phyloP scores from a whole-genome alignment of 1,140 invertebrate species.

The Drosophila mauritiana region DNA sequence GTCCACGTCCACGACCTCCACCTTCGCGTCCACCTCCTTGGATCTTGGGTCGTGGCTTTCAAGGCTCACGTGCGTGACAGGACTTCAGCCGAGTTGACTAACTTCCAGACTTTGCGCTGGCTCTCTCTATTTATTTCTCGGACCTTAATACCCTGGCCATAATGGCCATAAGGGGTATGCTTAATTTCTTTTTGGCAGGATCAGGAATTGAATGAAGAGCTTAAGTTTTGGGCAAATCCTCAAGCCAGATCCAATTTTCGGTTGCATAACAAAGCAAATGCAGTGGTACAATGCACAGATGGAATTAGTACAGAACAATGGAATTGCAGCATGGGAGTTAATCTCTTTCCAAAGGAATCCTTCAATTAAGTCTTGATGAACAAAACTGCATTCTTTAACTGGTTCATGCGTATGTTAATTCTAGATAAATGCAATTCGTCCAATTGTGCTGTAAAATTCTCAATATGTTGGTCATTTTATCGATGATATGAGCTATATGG shows the following conservation, averaged over 20 bases:
- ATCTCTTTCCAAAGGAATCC: no score
- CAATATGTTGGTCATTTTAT: no score
- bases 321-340: neutral
- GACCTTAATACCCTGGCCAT: slow-evolving; percentile 1
- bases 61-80: slow-evolving; percentile 54
- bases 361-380: no score
- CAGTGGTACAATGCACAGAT: neutral
- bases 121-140: neutral
- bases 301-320: neutral
- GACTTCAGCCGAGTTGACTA: slow-evolving; percentile 47
- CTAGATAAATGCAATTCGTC: no score
- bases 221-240: neutral
- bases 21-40: neutral
- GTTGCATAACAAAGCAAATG: neutral
- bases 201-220: no score
- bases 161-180: neutral
- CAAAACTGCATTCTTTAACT: no score
- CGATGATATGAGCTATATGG: no score
- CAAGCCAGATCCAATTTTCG: no score
- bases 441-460: no score
- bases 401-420: no score
- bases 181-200: no score
- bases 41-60: slow-evolving; percentile 12
- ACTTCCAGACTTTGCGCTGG: slow-evolving; percentile 18
- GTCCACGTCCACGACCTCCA: no score